Evolutionary conservation across 2,113 vertebrate species (phyloP).

Genomic region (Trichechus manatus): DNA sequence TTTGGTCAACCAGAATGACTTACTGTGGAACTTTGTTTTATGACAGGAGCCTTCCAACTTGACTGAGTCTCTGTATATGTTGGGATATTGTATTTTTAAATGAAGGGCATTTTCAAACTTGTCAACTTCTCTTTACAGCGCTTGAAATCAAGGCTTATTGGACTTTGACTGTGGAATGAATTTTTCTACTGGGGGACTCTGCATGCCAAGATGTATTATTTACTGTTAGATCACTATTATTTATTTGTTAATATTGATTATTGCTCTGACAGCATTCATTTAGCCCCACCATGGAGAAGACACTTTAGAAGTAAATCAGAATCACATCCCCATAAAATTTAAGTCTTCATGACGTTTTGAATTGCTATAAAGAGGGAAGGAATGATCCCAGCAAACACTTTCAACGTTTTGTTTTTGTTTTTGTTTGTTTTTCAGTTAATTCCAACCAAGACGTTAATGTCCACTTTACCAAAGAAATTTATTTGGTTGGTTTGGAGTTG

Average conservation of each 20-base stretch:
- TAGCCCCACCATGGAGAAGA: constrained; percentile 63
- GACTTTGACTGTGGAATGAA: constrained; percentile 79
- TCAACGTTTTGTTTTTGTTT: constrained; percentile 2
- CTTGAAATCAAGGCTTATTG: constrained; percentile 80
- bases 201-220: constrained; percentile 78
- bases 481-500: constrained; percentile 79
- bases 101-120: constrained; percentile 82
- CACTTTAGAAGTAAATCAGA: constrained; percentile 71
- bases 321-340: constrained; percentile 62
- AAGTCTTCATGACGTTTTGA: constrained; percentile 69
- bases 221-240: constrained; percentile 74
- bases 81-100: constrained; percentile 76
- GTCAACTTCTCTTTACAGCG: constrained; percentile 76
- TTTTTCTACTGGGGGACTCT: constrained; percentile 75
- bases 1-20: constrained; percentile 74
- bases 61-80: constrained; percentile 75
- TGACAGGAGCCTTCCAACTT: constrained; percentile 75
- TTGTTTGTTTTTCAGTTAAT: constrained; percentile 65
- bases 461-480: constrained; percentile 83
- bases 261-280: constrained; percentile 63
- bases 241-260: constrained; percentile 75
- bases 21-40: constrained; percentile 75
- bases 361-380: constrained; percentile 60
- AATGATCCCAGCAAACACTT: constrained; percentile 63
- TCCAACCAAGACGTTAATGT: constrained; percentile 74